A percentile compares a stretch with the other conserved stretches of the same genome.
Conservation (phyloP, 2,888 invertebrate species). For the Agonopterix heracliana region DNA sequence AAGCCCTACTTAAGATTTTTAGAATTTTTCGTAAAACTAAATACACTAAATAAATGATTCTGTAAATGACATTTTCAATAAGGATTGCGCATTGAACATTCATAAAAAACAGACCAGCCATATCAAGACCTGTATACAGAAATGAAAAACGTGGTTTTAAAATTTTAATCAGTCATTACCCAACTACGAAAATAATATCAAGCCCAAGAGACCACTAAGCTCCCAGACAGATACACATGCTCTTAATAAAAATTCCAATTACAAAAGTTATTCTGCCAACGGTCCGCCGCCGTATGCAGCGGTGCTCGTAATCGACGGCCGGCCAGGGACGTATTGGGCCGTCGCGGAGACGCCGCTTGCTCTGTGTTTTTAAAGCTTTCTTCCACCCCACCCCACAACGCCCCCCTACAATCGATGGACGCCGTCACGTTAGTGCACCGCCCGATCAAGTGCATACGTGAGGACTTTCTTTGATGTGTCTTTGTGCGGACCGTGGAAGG, state of each 20-base stretch:
- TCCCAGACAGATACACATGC: not conserved
- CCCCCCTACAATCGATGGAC: slow-evolving; percentile 63
- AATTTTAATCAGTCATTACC: no score
- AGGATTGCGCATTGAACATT: no score
- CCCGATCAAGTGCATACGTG: slow-evolving; percentile 71
- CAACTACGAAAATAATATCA: no score
- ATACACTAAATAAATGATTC: no score
- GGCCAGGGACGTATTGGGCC: slow-evolving; percentile 71
- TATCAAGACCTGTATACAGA: no score
- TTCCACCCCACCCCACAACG: slow-evolving; percentile 27
- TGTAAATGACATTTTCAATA: no score
- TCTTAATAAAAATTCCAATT: not conserved
- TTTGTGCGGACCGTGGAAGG: slow-evolving; percentile 34
- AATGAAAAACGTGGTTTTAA: no score
- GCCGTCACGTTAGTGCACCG: slow-evolving; percentile 63
- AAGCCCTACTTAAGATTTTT: no score
- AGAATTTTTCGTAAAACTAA: no score
- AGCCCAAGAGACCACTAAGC: no score
- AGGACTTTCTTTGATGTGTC: slow-evolving; percentile 67
- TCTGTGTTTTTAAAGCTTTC: slow-evolving; percentile 47
- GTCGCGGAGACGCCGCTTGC: slow-evolving; percentile 65
- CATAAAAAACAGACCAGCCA: no score
- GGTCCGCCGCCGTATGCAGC: slow-evolving; percentile 44
- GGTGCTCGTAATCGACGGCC: slow-evolving; percentile 65
- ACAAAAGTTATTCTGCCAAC: slow-evolving; percentile 28